phyloP scores from a whole-genome alignment of 2,888 invertebrate species.

The Coremacera marginata region DNA sequence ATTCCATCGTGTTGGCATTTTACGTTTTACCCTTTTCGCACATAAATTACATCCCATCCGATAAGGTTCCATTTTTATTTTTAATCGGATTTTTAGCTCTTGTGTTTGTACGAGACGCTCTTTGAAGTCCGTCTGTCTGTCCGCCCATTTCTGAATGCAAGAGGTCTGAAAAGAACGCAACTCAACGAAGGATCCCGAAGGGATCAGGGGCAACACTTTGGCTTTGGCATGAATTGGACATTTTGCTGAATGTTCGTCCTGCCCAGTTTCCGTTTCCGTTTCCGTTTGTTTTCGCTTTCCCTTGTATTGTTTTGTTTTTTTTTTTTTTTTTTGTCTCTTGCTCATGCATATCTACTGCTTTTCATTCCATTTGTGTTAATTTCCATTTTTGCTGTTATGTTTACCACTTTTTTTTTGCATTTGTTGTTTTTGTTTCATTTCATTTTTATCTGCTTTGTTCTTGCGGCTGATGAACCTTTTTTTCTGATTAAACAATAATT shows the following conservation, averaged over 20 bases:
- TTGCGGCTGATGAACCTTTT: conserved; percentile 37
- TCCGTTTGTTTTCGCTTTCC: conserved; percentile 19
- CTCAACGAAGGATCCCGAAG: background rate
- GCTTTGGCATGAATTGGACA: background rate
- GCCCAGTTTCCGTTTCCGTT: conserved; percentile 1
- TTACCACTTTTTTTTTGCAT: conserved; percentile 43
- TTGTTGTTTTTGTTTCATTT: conserved; percentile 53
- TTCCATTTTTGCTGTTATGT: conserved; percentile 44
- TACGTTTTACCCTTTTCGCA: conserved; percentile 62
- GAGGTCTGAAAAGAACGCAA: background rate
- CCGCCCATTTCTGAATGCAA: background rate
- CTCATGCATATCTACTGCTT: conserved; percentile 62
- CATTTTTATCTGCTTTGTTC: conserved; percentile 36
- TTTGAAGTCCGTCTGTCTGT: conserved; percentile 20
- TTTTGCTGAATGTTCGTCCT: background rate
- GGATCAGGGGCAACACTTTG: conserved; percentile 14
- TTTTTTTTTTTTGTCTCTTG: conserved; percentile 52
- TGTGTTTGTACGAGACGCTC: conserved; percentile 19
- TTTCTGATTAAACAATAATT: conserved; percentile 54
- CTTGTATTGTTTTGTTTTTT: conserved; percentile 32
- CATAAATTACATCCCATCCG: conserved; percentile 65
- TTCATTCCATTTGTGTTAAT: conserved; percentile 65
- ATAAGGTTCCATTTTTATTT: conserved; percentile 64
- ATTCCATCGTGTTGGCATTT: conserved; percentile 50
- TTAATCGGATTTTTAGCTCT: conserved; percentile 60